Conservation (phyloP, 1,140 invertebrate genomes). For the Leptinotarsa texana region DNA sequence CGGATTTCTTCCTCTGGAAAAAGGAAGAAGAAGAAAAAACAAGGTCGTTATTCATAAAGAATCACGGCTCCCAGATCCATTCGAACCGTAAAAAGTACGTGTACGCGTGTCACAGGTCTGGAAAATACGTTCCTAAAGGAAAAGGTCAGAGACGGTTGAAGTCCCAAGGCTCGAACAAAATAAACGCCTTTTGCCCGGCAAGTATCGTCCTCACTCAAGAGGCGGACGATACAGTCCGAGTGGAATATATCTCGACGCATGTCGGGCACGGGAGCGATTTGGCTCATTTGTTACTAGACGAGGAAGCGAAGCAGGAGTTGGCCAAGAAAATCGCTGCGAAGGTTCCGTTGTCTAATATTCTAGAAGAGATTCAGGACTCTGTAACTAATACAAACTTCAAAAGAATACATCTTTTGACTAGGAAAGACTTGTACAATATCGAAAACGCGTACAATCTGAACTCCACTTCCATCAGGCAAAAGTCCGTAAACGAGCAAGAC, state of each 20-base stretch:
- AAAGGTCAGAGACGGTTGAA: conserved; percentile 24
- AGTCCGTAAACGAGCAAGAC: conserved; percentile 22
- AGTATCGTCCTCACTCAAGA: conserved; percentile 9
- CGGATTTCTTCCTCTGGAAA: conserved; percentile 14
- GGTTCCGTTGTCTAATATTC: conserved; percentile 34
- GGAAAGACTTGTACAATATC: conserved; percentile 38
- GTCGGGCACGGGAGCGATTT: conserved; percentile 36
- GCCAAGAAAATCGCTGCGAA: conserved; percentile 35
- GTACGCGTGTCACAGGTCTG: conserved; percentile 32
- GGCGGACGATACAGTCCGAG: conserved; percentile 16
- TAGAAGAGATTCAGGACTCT: conserved; percentile 33
- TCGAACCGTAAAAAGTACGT: conserved; percentile 4
- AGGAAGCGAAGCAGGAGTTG: conserved; percentile 25
- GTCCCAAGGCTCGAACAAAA: conserved; percentile 31
- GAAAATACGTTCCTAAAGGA: conserved; percentile 23
- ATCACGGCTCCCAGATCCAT: neutral
- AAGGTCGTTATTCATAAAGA: conserved; percentile 7
- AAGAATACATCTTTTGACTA: conserved; percentile 33
- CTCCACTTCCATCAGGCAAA: conserved; percentile 20
- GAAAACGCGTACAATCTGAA: conserved; percentile 22
- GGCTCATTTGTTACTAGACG: conserved; percentile 29
- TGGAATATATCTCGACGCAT: conserved; percentile 30
- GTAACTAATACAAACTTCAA: neutral
- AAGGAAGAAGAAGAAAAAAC: conserved; percentile 17
- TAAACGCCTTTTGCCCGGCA: conserved; percentile 36